These are phyloP conservation scores for Camelus dromedarius DNA, from an alignment of 2,113 vertebrate species.

Conservation along the genomic window DNA sequence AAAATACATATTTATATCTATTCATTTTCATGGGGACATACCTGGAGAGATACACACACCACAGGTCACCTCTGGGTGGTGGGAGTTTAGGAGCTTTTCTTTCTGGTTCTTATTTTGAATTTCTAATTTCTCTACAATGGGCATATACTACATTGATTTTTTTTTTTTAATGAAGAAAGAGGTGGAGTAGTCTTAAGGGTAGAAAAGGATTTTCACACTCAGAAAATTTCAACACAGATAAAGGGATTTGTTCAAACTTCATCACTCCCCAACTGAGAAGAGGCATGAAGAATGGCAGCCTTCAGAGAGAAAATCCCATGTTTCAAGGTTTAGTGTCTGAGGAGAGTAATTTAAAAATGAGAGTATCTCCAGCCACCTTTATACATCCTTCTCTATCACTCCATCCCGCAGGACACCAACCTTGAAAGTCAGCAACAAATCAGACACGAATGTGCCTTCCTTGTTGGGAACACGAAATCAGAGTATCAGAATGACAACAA, in stretches of 20 bases:
- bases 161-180: conserved; percentile 31
- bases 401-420: not conserved
- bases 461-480: conserved; percentile 49
- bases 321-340: not conserved
- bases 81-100: not conserved
- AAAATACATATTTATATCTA: not conserved
- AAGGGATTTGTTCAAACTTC: conserved; percentile 74
- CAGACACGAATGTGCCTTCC: conserved; percentile 20
- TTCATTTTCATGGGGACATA: not conserved
- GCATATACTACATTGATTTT: not conserved
- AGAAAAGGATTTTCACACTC: conserved; percentile 68
- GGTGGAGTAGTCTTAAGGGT: conserved; percentile 59
- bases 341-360: conserved; percentile 50
- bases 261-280: conserved; percentile 62
- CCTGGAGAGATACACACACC: not conserved
- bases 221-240: conserved; percentile 73
- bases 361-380: conserved; percentile 48
- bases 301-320: not conserved
- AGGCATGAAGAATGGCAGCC: conserved; percentile 20
- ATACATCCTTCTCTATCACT: not conserved
- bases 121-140: conserved; percentile 29
- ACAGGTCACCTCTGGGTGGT: not conserved
- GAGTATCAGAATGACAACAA: conserved; percentile 26
- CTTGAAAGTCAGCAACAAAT: conserved; percentile 63
- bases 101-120: not conserved